Evolutionary conservation across 2,113 vertebrate genomes (phyloP).

Genomic region (Potamarius usumacintae): DNA sequence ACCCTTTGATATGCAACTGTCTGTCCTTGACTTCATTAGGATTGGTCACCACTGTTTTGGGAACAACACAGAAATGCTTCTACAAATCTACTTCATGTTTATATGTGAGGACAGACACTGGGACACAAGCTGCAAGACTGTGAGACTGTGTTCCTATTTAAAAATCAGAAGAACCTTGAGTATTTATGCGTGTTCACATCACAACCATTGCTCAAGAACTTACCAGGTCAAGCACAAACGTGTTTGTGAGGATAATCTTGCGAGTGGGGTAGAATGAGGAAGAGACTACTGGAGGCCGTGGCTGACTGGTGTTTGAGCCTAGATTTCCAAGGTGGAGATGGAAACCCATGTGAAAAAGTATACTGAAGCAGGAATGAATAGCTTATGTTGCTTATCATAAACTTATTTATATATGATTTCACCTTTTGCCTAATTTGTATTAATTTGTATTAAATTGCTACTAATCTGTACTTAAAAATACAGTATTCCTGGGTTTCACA

Average conservation of each 20-base stretch:
- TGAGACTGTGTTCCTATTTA: constrained; percentile 66
- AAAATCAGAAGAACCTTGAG: constrained; percentile 26
- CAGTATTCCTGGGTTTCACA: neutral
- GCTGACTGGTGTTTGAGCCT: constrained; percentile 32
- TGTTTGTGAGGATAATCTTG: constrained; percentile 64
- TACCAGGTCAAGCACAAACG: constrained; percentile 70
- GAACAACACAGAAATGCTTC: constrained; percentile 11
- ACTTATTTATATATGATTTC: neutral
- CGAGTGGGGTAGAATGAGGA: constrained; percentile 41
- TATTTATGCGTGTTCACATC: constrained; percentile 62
- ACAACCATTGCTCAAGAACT: constrained; percentile 57
- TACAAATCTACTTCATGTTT: constrained; percentile 32
- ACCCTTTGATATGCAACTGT: neutral
- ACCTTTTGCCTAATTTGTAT: neutral
- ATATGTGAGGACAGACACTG: neutral
- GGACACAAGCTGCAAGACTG: constrained; percentile 23
- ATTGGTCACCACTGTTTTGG: constrained; percentile 26
- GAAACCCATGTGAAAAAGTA: constrained; percentile 20
- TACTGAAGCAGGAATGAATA: neutral
- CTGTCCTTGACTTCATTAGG: neutral
- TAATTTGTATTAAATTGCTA: neutral
- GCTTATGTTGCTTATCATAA: neutral
- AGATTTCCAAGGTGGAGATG: constrained; percentile 49
- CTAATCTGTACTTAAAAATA: neutral
- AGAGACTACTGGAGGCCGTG: neutral